Evolutionary conservation across 2,888 invertebrate genomes (phyloP).

Genomic region (Cactoblastis cactorum): DNA sequence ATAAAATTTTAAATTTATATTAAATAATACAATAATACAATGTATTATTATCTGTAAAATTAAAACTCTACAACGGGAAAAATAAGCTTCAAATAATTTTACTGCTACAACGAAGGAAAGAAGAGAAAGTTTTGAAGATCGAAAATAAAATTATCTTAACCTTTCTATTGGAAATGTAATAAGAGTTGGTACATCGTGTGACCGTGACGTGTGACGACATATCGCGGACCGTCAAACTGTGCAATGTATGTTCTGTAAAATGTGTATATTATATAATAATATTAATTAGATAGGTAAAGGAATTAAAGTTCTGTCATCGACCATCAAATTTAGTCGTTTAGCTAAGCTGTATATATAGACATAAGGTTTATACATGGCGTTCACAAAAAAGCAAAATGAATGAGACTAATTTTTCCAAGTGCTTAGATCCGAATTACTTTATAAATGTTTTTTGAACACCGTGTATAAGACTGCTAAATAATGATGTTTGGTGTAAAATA

Average conservation of each 20-base stretch:
- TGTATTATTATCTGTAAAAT: too few species aligned
- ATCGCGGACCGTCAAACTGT: slow-evolving; percentile 66
- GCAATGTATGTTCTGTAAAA: slow-evolving; percentile 72
- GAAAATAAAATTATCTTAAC: too few species aligned
- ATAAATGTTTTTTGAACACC: slow-evolving; percentile 10
- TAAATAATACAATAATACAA: too few species aligned
- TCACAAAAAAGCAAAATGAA: too few species aligned
- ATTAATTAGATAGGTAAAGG: slow-evolving; percentile 74
- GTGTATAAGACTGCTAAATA: slow-evolving; percentile 50
- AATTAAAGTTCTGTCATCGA: slow-evolving; percentile 68
- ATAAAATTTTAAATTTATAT: too few species aligned
- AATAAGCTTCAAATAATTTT: too few species aligned
- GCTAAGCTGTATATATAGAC: slow-evolving; percentile 69
- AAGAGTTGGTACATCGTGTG: slow-evolving; percentile 44
- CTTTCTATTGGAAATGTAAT: background rate
- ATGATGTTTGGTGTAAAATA: slow-evolving; percentile 76
- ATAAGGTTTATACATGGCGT: slow-evolving; percentile 34
- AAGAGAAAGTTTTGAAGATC: too few species aligned
- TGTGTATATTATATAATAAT: slow-evolving; percentile 59
- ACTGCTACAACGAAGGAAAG: too few species aligned
- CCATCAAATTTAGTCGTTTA: slow-evolving; percentile 65
- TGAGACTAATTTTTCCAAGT: too few species aligned
- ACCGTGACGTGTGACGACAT: slow-evolving; percentile 50
- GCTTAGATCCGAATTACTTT: background rate
- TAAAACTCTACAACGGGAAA: too few species aligned